phyloP scores from a whole-genome alignment of 2,888 invertebrate genomes.

The Capitulum mitella region DNA sequence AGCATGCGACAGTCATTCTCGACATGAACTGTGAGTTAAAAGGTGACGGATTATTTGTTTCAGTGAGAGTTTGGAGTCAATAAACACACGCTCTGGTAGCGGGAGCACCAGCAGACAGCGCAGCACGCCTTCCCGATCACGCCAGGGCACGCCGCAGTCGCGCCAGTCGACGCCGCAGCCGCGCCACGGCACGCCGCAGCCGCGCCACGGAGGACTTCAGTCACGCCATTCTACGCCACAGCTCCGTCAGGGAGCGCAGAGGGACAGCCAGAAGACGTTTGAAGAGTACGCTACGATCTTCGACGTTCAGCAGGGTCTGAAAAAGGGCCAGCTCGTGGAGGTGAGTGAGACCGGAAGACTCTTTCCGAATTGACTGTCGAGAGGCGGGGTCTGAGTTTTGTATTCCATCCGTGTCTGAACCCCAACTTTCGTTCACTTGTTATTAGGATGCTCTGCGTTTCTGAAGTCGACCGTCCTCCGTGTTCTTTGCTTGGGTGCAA shows the following conservation, averaged over 20 bases:
- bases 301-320: slow-evolving; percentile 54
- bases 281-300: slow-evolving; percentile 34
- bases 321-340: slow-evolving; percentile 48
- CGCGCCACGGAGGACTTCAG: not conserved
- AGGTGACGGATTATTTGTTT: no score
- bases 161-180: not conserved
- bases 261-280: not conserved
- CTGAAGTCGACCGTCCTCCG: no score
- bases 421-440: no score
- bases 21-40: no score
- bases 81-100: not conserved
- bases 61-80: not conserved
- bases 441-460: no score
- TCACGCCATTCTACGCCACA: not conserved
- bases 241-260: no score
- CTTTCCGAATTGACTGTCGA: no score
- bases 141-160: slow-evolving; percentile 8
- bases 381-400: no score
- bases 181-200: not conserved
- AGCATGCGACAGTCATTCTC: no score
- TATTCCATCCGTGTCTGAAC: no score
- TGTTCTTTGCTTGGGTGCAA: no score
- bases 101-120: not conserved
- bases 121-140: not conserved
- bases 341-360: no score